Percentiles rank a stretch among this genome's conserved stretches.
phyloP scores from a whole-genome alignment of 2,888 invertebrate genomes.

The Synanthedon tipuliformis region DNA sequence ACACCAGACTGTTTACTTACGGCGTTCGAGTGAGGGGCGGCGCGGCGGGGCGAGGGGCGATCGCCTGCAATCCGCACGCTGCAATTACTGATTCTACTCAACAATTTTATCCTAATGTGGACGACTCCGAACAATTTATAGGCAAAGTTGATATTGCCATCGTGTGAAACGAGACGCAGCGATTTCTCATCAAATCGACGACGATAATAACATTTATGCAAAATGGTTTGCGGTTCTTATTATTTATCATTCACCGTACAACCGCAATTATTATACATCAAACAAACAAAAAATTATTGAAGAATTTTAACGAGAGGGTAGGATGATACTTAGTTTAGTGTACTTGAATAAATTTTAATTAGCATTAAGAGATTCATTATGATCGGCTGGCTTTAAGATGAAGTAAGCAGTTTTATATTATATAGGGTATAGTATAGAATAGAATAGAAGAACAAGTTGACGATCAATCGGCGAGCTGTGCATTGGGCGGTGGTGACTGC shows the following conservation, averaged over 20 bases:
- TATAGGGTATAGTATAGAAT: background rate
- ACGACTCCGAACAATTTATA: constrained; percentile 13
- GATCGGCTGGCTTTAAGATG: too few relatives aligned
- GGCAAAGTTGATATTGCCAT: too few relatives aligned
- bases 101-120: constrained; percentile 12
- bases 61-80: constrained; percentile 67
- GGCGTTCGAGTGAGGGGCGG: constrained; percentile 61
- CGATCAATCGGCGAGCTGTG: constrained; percentile 50
- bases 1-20: constrained; percentile 71
- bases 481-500: constrained; percentile 62
- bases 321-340: too few relatives aligned
- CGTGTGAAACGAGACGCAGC: too few relatives aligned
- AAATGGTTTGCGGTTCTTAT: too few relatives aligned
- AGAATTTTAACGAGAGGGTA: too few relatives aligned
- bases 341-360: too few relatives aligned
- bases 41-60: constrained; percentile 48
- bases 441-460: constrained; percentile 11
- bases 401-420: background rate
- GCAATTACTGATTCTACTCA: constrained; percentile 61
- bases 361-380: too few relatives aligned
- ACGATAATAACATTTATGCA: too few relatives aligned
- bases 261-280: too few relatives aligned
- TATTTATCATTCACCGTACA: too few relatives aligned
- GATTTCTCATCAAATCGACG: background rate
- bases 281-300: too few relatives aligned